Conservation (phyloP, 2,888 invertebrate genomes). For the Netelia virgata region DNA sequence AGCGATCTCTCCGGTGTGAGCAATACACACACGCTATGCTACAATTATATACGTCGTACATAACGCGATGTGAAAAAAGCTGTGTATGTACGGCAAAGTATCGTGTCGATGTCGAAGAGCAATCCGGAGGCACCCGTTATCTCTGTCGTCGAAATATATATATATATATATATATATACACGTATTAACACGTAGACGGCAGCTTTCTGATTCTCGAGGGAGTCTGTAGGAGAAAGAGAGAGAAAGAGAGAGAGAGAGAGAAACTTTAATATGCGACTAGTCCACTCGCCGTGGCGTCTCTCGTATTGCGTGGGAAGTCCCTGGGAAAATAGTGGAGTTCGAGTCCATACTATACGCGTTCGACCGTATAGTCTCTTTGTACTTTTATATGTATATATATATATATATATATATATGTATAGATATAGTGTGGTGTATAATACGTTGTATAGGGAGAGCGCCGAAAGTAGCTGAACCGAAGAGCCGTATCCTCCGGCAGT, state of each 20-base stretch:
- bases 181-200: neutral
- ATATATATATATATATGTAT: neutral
- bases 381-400: neutral
- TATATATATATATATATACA: constrained; percentile 4
- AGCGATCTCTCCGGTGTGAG: constrained; percentile 61
- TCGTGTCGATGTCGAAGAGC: constrained; percentile 52
- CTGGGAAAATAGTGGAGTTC: constrained; percentile 46
- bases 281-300: constrained; percentile 24
- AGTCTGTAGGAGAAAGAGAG: neutral
- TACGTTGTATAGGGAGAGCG: constrained; percentile 37
- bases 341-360: constrained; percentile 9
- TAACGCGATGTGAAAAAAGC: constrained; percentile 3
- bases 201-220: constrained; percentile 55
- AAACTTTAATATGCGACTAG: constrained; percentile 52
- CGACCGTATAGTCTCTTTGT: neutral
- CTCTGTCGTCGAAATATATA: constrained; percentile 26
- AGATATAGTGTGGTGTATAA: constrained; percentile 6
- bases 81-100: constrained; percentile 16
- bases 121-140: constrained; percentile 46
- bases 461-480: constrained; percentile 53
- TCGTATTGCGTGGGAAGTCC: constrained; percentile 44
- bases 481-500: constrained; percentile 47
- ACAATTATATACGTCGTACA: constrained; percentile 20
- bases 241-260: constrained; percentile 13
- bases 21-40: constrained; percentile 34